phyloP scores from a whole-genome alignment of 2,888 invertebrate species.

The Atethmia centrago region DNA sequence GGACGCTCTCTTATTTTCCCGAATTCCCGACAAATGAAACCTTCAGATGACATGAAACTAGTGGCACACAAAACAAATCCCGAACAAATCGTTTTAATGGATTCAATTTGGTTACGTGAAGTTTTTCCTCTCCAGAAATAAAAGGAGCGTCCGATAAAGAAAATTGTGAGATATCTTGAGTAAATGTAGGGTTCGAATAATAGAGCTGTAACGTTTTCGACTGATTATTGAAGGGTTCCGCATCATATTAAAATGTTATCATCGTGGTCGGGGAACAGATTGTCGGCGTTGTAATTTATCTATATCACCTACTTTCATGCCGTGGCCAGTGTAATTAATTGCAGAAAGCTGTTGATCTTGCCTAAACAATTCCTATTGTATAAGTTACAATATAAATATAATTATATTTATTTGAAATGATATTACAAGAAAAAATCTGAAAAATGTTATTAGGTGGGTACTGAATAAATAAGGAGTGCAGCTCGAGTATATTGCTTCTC shows the following conservation, averaged over 20 bases:
- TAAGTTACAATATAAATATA: neutral
- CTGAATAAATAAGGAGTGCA: conserved; percentile 7
- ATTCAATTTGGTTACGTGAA: conserved; percentile 48
- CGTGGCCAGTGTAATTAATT: conserved; percentile 12
- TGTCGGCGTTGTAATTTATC: conserved; percentile 5
- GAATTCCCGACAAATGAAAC: conserved; percentile 14
- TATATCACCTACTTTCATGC: neutral
- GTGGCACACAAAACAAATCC: conserved; percentile 37
- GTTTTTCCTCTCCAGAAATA: conserved; percentile 38
- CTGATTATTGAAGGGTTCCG: conserved; percentile 25
- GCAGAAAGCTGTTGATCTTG: neutral
- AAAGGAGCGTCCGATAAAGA: conserved; percentile 27
- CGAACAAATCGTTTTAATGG: conserved; percentile 46
- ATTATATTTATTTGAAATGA: conserved; percentile 4
- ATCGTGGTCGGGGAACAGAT: conserved; percentile 14
- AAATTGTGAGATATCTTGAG: conserved; percentile 37
- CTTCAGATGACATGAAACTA: conserved; percentile 29
- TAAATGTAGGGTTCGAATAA: conserved; percentile 44
- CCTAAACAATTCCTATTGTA: neutral
- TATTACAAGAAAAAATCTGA: neutral
- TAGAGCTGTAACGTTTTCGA: conserved; percentile 29
- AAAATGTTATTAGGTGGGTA: conserved; percentile 11
- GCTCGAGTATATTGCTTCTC: neutral
- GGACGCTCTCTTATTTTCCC: conserved; percentile 18
- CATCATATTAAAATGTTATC: conserved; percentile 20